Conservation (phyloP, 2,888 invertebrate species). For the Xylocampa areola region DNA sequence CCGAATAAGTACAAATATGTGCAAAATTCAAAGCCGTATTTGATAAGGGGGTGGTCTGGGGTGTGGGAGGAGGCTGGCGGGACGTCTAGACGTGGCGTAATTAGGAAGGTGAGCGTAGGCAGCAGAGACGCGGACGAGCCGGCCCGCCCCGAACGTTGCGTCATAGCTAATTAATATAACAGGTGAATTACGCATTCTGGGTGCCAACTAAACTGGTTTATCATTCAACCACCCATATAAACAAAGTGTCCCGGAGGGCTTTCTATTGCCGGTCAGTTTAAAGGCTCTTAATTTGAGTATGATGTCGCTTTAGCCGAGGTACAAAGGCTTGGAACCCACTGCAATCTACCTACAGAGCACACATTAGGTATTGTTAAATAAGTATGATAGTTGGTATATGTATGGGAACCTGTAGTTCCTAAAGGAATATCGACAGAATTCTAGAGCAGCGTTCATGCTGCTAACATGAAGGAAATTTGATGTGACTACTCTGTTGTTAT, state of each 20-base stretch:
- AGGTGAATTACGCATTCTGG: conserved; percentile 63
- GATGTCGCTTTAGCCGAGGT: neutral
- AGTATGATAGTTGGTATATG: conserved; percentile 9
- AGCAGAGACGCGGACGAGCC: conserved; percentile 62
- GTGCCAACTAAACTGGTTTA: conserved; percentile 23
- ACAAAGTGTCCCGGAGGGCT: conserved; percentile 4
- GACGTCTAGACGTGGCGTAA: conserved; percentile 86
- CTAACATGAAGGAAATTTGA: conserved; percentile 57
- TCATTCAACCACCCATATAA: neutral
- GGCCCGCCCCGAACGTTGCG: conserved; percentile 64
- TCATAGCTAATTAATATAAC: conserved; percentile 76
- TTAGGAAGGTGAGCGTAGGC: conserved; percentile 88
- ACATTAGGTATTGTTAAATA: neutral
- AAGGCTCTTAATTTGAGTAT: neutral
- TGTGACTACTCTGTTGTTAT: conserved; percentile 59
- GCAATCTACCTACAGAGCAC: neutral
- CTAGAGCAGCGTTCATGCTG: conserved; percentile 49
- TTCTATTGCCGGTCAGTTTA: neutral
- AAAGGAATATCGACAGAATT: conserved; percentile 39
- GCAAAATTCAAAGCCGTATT: conserved; percentile 68
- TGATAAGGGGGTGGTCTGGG: conserved; percentile 69
- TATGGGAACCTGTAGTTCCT: conserved; percentile 14
- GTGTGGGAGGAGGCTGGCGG: conserved; percentile 74
- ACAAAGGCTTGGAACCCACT: neutral
- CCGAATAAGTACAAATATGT: conserved; percentile 58